Evolutionary conservation across 1,140 invertebrate species (phyloP).

Genomic region (Apis florea): DNA sequence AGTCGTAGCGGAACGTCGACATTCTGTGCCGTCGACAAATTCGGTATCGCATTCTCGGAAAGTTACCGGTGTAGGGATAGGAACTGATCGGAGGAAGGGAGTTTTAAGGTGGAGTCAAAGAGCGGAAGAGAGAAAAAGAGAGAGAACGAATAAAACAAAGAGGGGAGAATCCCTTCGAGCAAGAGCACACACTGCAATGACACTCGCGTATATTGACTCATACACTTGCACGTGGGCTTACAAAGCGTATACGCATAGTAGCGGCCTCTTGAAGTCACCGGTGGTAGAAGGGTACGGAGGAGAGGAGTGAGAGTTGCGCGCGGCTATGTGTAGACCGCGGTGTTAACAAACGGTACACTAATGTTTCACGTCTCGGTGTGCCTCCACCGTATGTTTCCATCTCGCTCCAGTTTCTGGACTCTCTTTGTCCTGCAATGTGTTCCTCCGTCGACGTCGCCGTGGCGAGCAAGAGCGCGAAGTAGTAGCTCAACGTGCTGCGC

Average conservation of each 20-base stretch:
- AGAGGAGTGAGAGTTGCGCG: conserved; percentile 48
- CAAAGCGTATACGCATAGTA: conserved; percentile 47
- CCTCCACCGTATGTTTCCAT: conserved; percentile 48
- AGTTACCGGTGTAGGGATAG: conserved; percentile 46
- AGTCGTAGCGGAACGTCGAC: conserved; percentile 50
- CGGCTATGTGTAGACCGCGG: conserved; percentile 76
- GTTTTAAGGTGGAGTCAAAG: conserved; percentile 49
- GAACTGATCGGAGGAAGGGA: conserved; percentile 1
- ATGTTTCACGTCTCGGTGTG: conserved; percentile 80
- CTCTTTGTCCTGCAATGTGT: conserved; percentile 40
- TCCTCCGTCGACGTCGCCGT: conserved; percentile 64
- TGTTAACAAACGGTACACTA: conserved; percentile 81
- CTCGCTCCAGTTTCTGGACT: conserved; percentile 48
- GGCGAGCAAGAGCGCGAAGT: conserved; percentile 75
- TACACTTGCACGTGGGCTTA: conserved; percentile 37
- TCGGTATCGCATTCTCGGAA: conserved; percentile 61
- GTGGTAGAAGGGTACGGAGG: conserved; percentile 7
- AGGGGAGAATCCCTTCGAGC: background rate
- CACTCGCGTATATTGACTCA: conserved; percentile 32
- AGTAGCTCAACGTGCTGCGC: conserved; percentile 64
- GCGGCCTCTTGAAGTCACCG: conserved; percentile 44
- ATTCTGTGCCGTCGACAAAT: conserved; percentile 60
- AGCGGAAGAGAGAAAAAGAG: conserved; percentile 26
- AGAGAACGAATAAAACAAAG: background rate
- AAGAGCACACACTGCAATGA: conserved; percentile 29